Percentiles rank a stretch among this genome's conserved stretches.
These are phyloP conservation scores for Lissonota sp. DNA, from an alignment of 2,888 invertebrate species.

Conservation along the genomic window DNA sequence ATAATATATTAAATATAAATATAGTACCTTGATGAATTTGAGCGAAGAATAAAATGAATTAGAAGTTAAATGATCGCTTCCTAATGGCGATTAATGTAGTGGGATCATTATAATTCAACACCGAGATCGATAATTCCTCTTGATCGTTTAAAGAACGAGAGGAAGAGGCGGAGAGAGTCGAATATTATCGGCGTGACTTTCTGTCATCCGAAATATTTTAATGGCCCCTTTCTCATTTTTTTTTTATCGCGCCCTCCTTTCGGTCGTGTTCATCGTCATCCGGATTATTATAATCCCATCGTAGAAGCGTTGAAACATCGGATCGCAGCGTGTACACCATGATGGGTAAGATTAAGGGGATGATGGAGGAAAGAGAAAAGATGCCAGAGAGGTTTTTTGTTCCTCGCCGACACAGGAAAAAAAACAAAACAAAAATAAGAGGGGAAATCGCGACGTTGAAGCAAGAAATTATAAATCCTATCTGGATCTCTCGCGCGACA, in stretches of 20 bases:
- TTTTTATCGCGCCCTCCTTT: constrained; percentile 3
- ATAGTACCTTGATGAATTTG: too few relatives aligned
- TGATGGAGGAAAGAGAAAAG: neutral
- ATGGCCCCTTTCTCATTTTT: constrained; percentile 15
- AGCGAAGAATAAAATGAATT: too few relatives aligned
- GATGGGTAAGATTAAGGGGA: neutral
- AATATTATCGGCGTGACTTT: neutral
- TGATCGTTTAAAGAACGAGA: too few relatives aligned
- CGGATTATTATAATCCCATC: constrained; percentile 58
- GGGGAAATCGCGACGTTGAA: constrained; percentile 24
- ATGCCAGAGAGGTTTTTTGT: constrained; percentile 9
- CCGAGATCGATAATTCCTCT: too few relatives aligned
- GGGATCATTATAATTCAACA: too few relatives aligned
- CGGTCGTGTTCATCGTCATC: constrained; percentile 28
- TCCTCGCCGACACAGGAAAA: constrained; percentile 23
- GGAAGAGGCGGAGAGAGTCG: too few relatives aligned
- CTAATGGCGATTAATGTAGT: too few relatives aligned
- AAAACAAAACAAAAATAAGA: constrained; percentile 1
- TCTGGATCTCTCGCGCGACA: constrained; percentile 47
- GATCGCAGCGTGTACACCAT: neutral
- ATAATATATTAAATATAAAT: too few relatives aligned
- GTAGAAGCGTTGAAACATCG: constrained; percentile 57
- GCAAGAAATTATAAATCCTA: constrained; percentile 47
- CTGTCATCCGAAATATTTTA: constrained; percentile 55
- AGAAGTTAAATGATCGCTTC: too few relatives aligned